These are phyloP conservation scores for Achatina immaculata DNA, from an alignment of 1,140 invertebrate genomes.

Conservation along the genomic window DNA sequence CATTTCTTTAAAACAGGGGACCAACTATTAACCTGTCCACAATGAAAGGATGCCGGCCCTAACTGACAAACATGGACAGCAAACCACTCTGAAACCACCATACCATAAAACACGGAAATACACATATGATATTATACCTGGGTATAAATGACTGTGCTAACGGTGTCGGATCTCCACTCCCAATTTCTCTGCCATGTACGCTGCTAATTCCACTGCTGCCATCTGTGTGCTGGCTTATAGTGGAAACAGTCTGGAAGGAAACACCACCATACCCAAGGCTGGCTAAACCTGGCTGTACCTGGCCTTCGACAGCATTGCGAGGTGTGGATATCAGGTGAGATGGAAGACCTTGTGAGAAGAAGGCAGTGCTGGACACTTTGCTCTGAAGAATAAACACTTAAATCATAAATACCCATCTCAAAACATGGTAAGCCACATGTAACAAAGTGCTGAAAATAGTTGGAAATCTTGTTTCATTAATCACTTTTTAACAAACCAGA, in stretches of 20 bases:
- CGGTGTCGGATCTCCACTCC: slow-evolving; percentile 54
- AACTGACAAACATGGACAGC: too few species aligned
- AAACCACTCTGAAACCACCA: too few species aligned
- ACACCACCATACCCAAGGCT: background rate
- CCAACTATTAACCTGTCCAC: too few species aligned
- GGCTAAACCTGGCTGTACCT: background rate
- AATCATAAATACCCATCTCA: too few species aligned
- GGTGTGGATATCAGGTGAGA: slow-evolving; percentile 55
- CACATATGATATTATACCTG: slow-evolving; percentile 44
- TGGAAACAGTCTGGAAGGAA: slow-evolving; percentile 2
- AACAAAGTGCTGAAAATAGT: too few species aligned
- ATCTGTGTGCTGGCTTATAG: slow-evolving; percentile 47
- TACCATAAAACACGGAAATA: too few species aligned
- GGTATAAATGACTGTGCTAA: slow-evolving; percentile 60
- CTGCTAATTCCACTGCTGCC: slow-evolving; percentile 67
- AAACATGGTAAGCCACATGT: too few species aligned
- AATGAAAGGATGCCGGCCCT: too few species aligned
- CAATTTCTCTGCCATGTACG: slow-evolving; percentile 51
- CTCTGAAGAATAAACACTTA: background rate
- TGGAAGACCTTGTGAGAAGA: slow-evolving; percentile 52
- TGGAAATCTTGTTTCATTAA: too few species aligned
- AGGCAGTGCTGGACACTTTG: slow-evolving; percentile 30
- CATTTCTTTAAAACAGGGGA: too few species aligned
- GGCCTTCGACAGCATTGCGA: slow-evolving; percentile 44
- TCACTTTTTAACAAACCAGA: too few species aligned